These are phyloP conservation scores for Ctenomys sociabilis DNA, from an alignment of 2,113 vertebrate species.

Conservation along the genomic window DNA sequence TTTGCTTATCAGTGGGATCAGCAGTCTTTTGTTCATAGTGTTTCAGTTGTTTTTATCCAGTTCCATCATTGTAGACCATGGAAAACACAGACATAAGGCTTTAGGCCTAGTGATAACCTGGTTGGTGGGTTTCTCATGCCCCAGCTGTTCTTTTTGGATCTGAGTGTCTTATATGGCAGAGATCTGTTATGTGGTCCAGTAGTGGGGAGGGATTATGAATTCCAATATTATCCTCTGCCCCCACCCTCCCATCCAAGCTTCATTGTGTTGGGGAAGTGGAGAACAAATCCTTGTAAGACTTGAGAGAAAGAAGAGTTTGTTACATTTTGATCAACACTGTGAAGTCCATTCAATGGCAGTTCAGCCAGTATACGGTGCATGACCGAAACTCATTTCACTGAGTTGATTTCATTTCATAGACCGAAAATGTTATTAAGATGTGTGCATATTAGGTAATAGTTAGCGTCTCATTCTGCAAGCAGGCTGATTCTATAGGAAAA, in stretches of 20 bases:
- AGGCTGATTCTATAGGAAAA: conserved; percentile 75
- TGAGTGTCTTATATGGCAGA: neutral
- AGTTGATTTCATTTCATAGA: conserved; percentile 69
- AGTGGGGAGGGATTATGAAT: conserved; percentile 34
- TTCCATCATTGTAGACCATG: neutral
- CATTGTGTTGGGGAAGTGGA: neutral
- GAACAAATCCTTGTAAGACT: neutral
- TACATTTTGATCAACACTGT: neutral
- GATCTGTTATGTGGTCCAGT: conserved; percentile 3
- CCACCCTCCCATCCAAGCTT: neutral
- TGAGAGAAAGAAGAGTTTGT: conserved; percentile 9
- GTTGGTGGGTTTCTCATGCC: conserved; percentile 70
- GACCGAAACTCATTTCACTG: neutral
- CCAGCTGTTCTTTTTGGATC: conserved; percentile 39
- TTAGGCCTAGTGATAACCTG: conserved; percentile 40
- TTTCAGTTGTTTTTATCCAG: conserved; percentile 41
- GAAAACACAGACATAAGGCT: conserved; percentile 6
- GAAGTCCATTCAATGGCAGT: conserved; percentile 67
- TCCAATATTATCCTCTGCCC: neutral
- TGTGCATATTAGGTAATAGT: conserved; percentile 36
- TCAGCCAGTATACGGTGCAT: conserved; percentile 73
- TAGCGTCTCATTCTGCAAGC: conserved; percentile 66
- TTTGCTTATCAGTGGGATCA: neutral
- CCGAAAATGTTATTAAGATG: conserved; percentile 60
- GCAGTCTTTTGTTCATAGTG: neutral